phyloP scores from a whole-genome alignment of 2,797 vertebrate genomes.

The Aulostomus chinensis region DNA sequence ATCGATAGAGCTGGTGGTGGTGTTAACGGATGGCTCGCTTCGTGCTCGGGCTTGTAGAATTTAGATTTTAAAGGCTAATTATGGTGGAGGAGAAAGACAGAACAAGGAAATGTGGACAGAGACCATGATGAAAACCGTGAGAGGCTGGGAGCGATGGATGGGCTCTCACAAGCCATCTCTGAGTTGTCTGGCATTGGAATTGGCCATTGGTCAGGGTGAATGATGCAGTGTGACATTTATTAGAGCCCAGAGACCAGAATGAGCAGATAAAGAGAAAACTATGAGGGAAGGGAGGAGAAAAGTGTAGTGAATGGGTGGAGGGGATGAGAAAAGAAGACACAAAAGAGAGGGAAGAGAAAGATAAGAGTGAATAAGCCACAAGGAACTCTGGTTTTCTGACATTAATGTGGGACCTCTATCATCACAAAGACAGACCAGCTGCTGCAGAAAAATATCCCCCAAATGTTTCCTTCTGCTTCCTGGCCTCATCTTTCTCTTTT shows the following conservation, averaged over 20 bases:
- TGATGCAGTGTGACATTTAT: slow-evolving; percentile 72
- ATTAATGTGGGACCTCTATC: slow-evolving; percentile 8
- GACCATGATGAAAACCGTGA: slow-evolving; percentile 8
- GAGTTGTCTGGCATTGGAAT: slow-evolving; percentile 31
- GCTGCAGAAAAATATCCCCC: slow-evolving; percentile 3
- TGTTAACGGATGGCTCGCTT: no score
- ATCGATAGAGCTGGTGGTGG: no score
- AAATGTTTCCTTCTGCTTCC: slow-evolving; percentile 3
- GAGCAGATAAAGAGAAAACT: slow-evolving; percentile 47
- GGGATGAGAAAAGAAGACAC: not conserved
- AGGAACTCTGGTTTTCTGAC: slow-evolving; percentile 7
- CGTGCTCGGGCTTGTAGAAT: no score
- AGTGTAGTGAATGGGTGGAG: not conserved
- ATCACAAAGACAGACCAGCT: slow-evolving; percentile 10
- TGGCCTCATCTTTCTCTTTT: not conserved
- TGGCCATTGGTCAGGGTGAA: slow-evolving; percentile 48
- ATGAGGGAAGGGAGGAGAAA: slow-evolving; percentile 10
- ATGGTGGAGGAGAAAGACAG: not conserved
- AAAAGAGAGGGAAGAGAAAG: not conserved
- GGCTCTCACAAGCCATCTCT: slow-evolving; percentile 25
- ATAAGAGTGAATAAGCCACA: slow-evolving; percentile 7
- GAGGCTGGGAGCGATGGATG: slow-evolving; percentile 30
- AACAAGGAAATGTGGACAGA: not conserved
- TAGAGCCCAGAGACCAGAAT: slow-evolving; percentile 60
- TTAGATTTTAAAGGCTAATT: no score